Evolutionary conservation across 2,113 vertebrate species (phyloP).

Genomic region (Chrysemys picta): DNA sequence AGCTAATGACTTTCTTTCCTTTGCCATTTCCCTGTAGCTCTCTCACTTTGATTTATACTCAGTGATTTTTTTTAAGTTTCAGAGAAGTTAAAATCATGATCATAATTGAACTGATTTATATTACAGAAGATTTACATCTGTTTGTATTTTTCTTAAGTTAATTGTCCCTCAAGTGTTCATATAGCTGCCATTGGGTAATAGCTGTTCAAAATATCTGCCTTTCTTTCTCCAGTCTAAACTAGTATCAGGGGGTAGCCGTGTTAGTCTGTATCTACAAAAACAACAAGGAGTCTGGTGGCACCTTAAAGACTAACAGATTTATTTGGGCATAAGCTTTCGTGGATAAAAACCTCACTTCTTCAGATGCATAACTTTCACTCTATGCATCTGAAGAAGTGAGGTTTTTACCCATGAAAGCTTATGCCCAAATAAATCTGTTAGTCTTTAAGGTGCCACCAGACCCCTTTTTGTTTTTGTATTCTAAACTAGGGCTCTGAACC

Average conservation of each 20-base stretch:
- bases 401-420: too few relatives aligned
- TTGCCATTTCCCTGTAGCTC: slow-evolving; percentile 53
- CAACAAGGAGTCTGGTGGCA: too few relatives aligned
- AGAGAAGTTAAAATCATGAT: slow-evolving; percentile 63
- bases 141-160: slow-evolving; percentile 39
- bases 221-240: neutral
- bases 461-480: neutral
- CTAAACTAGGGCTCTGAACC: neutral
- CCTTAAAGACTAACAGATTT: too few relatives aligned
- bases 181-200: neutral
- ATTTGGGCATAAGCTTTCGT: too few relatives aligned
- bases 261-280: too few relatives aligned
- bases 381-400: too few relatives aligned
- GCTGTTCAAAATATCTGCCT: neutral
- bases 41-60: slow-evolving; percentile 70
- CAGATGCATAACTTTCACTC: too few relatives aligned
- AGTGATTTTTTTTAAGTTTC: slow-evolving; percentile 64
- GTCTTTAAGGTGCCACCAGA: too few relatives aligned
- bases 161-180: neutral
- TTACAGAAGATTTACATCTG: slow-evolving; percentile 14
- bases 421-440: too few relatives aligned
- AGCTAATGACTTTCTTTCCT: slow-evolving; percentile 47
- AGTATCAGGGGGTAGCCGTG: too few relatives aligned
- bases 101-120: slow-evolving; percentile 45
- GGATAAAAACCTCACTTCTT: too few relatives aligned